Evolutionary conservation across 2,797 vertebrate genomes (phyloP), one percentile per base, ranked within the genome.

Genomic region (Anableps anableps): DNA sequence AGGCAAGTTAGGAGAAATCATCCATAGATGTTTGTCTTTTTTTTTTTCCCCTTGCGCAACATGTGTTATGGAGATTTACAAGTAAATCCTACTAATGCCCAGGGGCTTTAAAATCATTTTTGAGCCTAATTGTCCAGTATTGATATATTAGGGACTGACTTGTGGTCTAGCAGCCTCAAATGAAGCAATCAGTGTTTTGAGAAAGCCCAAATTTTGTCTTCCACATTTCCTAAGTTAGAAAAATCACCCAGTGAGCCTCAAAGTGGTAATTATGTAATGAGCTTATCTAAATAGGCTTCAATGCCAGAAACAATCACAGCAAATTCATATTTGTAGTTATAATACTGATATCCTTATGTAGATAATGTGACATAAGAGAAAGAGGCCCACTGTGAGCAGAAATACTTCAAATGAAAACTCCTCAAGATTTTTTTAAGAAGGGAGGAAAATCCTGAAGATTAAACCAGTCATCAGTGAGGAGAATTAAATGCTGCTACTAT

Each of bases 1-100:
- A 88, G 83, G 86, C 47, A 51, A 38, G 82, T 86, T 50, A 74
- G 62, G 23, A 85, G 47, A 85, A 68, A 87, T 74, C 58, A 64
- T 26, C 58, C 64, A 23, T 23, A 66, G 7, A 34, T 17, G 16
- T 31, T 62, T 53, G 26, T 10, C 26, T 29, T 1, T n/a, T n/a
- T 23, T 13, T 23, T n/a, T 10, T 66, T 66, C 2, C 13, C 36
- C 14, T 41, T 68, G 36, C 11, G 74, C 81, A 58, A 62, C n/a
- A 70, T 73, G 78, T 76, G 71, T 81, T 80, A 70, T 72, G 58
- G 64, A 75, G 3, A 14, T 10, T 58, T 47, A 55, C 5, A 48
- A 80, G 13, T n/a, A 76, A 45, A 66, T 5, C 1, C 3, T 16
- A 41, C 72, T 48, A 45, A 9, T 47, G n/a, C 5, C 31, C 19